Base-by-base conservation (phyloP, 2,797 vertebrate species). In the Sphenopsis melanotis region DNA sequence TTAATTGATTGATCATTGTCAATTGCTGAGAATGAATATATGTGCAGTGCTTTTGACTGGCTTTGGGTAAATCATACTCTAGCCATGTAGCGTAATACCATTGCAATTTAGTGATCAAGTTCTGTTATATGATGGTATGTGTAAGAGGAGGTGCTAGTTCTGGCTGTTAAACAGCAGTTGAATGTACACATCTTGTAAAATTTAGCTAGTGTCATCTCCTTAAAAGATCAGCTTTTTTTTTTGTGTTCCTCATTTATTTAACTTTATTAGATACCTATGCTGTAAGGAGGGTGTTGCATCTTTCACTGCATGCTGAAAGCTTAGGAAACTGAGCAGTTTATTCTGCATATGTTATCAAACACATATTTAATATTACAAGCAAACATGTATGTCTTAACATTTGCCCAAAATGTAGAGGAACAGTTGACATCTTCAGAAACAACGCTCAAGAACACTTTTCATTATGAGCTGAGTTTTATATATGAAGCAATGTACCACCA, bases 61-160 rank as follows among this genome's bases (percentile, higher is more conserved):
- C 52, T 82, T 22, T 61, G 69, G 39, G 8, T 50, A 63, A 76
- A 71, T 68, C 27, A 22, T 15, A 2, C 4, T 27, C 18, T 52
- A 15, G 30, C 61, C 68, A 32, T 0, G 0, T 55, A 46, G 55
- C 11, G 2, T 57, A 76, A 44, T 70, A 59, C 37, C 16, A 4
- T 18, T 61, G 64, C 34, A 29, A 8, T 88, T 83, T 52, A 30
- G 32, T 60, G 70, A 32, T 75, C 8, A 85, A 83, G 32, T 37
- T 26, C 56, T 42, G 34, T 39, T 77, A 34, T 19, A 57, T 49
- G 44, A 55, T 37, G 56, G 44, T 60, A 21, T 26, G 30, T 59
- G 24, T 46, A n/a, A 36, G 49, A 77, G 26, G 30, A 72, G 76
- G 9, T 79, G 53, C 63, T 53, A 19, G 53, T 42, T 64, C 49